Percentiles rank a stretch among this genome's conserved stretches.
phyloP scores from a whole-genome alignment of 2,888 invertebrate genomes.

The Furcula furcula region DNA sequence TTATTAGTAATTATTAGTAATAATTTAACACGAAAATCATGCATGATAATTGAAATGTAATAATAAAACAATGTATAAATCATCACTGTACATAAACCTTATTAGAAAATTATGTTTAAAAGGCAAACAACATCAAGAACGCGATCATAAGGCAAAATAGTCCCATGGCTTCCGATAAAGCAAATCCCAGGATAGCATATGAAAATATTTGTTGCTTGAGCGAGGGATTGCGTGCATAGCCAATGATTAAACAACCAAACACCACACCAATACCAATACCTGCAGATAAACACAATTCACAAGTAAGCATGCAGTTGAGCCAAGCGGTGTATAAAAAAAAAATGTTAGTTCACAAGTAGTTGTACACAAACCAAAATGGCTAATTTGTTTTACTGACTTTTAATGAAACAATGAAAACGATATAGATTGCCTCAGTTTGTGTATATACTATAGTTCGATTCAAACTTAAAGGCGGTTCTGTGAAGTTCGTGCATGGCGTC shows the following conservation, averaged over 20 bases:
- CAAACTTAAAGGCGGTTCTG: too few species aligned
- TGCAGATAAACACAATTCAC: constrained; percentile 64
- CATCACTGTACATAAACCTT: constrained; percentile 52
- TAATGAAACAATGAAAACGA: too few species aligned
- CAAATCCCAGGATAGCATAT: constrained; percentile 98
- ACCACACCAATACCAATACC: constrained; percentile 99
- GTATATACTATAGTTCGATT: too few species aligned
- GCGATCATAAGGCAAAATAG: constrained; percentile 99
- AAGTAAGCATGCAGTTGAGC: constrained; percentile 12
- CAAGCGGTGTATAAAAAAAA: constrained; percentile 6
- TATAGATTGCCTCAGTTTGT: too few species aligned
- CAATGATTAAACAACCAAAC: constrained; percentile 97
- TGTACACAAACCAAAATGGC: too few species aligned
- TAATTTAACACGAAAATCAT: constrained; percentile 16
- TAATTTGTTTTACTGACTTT: too few species aligned
- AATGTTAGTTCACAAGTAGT: too few species aligned
- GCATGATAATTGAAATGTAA: constrained; percentile 23
- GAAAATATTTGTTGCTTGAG: constrained; percentile 98
- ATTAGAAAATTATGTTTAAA: constrained; percentile 78
- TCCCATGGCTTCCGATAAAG: constrained; percentile 99
- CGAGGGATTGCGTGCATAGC: constrained; percentile 98
- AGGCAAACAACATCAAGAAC: constrained; percentile 97
- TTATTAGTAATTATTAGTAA: constrained; percentile 15
- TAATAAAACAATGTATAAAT: too few species aligned
- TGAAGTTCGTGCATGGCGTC: too few species aligned